Evolutionary conservation across 2,888 invertebrate species (phyloP), one percentile per base, ranked within the genome.

Genomic region (Aplocera efformata): DNA sequence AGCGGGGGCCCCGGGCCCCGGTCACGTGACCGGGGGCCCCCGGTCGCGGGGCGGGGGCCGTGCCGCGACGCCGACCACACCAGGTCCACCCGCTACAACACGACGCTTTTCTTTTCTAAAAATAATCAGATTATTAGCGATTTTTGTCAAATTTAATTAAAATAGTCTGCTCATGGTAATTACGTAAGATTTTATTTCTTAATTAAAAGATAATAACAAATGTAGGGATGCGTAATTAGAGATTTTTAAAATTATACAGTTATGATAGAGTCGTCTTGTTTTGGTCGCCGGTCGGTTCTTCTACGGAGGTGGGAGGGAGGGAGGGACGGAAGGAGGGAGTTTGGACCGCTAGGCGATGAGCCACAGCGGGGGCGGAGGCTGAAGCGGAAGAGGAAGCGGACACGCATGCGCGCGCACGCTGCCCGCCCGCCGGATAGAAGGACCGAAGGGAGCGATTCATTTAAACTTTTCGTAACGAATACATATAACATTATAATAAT

Each of bases 161-260:
- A 83, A 85, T 86, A 88, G 86, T 72, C 85, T 83, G 88, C 86
- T 88, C 86, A 88, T 84, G 76, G 76, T 86, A 82, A 84, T 78
- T 78, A 78, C 67, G 80, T 88, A 88, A 86, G 85, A 83, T 86
- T 85, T 88, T 75, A 86, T 86, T 88, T 86, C 81, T 85, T 85
- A 86, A 85, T 84, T 86, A 85, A 86, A 86, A 57, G 83, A 86
- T 88, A 86, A 86, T 86, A 88, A 86, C 82, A 83, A 86, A 84
- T 75, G 85, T 88, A 88, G 88, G 76, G 73, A 84, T 81, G 88
- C 88, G 85, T 88, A 86, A 88, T 86, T 88, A 88, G 88, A 84
- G 67, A 79, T 86, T 88, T 88, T 86, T 85, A 86, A 88, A 86
- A 85, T 85, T 86, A 88, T 88, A 86, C 86, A 85, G 85, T 88